Conservation (phyloP, 1,140 invertebrate genomes). For the Arctopsyche grandis region DNA sequence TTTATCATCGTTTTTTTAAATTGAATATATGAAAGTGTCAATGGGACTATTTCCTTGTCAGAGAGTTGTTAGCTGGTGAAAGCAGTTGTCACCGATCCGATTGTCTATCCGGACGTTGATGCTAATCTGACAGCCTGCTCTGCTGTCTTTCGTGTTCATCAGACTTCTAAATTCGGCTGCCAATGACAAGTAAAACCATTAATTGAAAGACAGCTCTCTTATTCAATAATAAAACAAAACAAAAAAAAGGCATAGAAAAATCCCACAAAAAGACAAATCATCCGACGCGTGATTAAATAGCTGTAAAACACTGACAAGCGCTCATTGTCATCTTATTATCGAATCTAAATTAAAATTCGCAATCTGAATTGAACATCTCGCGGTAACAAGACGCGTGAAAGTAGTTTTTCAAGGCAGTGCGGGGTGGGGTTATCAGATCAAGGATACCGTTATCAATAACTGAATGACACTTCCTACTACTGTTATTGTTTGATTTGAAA, state of each 20-base stretch:
- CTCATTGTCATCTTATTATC: background rate
- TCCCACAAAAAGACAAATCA: background rate
- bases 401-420: conserved; percentile 23
- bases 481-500: conserved; percentile 1
- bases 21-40: conserved; percentile 11
- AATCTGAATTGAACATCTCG: conserved; percentile 6
- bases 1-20: too few species aligned
- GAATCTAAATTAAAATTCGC: background rate
- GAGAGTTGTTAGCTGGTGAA: conserved; percentile 3
- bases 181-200: conserved; percentile 14
- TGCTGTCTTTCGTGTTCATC: background rate
- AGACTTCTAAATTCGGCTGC: conserved; percentile 2
- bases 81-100: conserved; percentile 22
- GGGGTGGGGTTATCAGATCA: conserved; percentile 11
- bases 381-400: background rate
- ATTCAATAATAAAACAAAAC: background rate
- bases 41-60: background rate
- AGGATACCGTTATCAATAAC: background rate
- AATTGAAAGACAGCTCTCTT: conserved; percentile 6
- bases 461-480: conserved; percentile 16
- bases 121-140: conserved; percentile 20
- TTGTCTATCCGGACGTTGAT: conserved; percentile 10
- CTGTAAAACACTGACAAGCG: background rate
- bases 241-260: background rate
- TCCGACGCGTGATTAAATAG: too few species aligned